Evolutionary conservation across 2,797 vertebrate genomes (phyloP).

Genomic region (Carcharodon carcharias): DNA sequence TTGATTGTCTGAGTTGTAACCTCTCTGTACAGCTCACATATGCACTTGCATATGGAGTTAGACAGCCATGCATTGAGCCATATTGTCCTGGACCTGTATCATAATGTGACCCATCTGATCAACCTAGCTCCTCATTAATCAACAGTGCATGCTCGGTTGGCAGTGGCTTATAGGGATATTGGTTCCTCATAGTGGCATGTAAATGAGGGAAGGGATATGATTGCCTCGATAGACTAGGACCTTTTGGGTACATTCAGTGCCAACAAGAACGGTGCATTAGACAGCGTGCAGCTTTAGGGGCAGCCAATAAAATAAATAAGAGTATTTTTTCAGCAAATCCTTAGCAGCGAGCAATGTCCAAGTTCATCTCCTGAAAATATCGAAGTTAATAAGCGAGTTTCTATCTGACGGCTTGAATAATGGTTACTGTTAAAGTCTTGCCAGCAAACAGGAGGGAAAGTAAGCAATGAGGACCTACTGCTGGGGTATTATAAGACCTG

Average conservation of each 20-base stretch:
- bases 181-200: neutral
- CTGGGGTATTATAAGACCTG: neutral
- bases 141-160: neutral
- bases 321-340: neutral
- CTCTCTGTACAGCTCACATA: neutral
- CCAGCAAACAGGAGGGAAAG: neutral
- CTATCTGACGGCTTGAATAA: neutral
- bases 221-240: neutral
- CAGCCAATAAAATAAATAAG: neutral
- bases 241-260: neutral
- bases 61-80: neutral
- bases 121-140: neutral
- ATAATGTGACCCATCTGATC: conserved; percentile 11
- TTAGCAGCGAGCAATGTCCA: neutral
- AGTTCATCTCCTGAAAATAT: neutral
- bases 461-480: no score
- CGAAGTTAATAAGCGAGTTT: neutral
- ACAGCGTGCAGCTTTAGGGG: neutral
- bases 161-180: neutral
- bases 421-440: neutral
- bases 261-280: neutral
- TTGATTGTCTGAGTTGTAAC: neutral
- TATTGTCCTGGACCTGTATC: neutral
- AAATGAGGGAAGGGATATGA: neutral
- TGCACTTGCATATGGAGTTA: neutral